A percentile compares a stretch with the other conserved stretches of the same genome.
Conservation (phyloP, 2,113 vertebrate species). For the Motacilla alba region DNA sequence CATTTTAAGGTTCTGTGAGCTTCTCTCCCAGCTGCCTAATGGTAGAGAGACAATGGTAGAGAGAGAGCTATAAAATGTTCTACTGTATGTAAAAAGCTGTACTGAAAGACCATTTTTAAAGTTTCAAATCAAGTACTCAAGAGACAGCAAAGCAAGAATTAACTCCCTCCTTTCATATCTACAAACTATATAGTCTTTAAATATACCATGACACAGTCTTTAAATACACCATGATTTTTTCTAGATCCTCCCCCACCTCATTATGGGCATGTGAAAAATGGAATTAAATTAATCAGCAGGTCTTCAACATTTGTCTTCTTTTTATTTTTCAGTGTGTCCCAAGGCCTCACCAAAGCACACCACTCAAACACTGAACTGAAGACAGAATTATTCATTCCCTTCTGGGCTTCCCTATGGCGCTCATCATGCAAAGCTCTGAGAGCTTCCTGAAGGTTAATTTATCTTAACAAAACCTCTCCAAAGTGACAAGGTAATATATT, state of each 20-base stretch:
- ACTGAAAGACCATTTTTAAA: not conserved
- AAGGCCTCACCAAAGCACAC: not conserved
- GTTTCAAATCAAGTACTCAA: not conserved
- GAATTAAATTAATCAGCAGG: not conserved
- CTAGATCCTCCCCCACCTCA: not conserved
- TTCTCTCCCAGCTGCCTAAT: not conserved
- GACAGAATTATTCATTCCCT: conserved; percentile 7
- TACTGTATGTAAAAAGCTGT: not conserved
- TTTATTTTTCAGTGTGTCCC: not conserved
- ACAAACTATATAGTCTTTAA: not conserved
- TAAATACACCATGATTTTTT: not conserved
- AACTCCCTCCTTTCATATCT: not conserved
- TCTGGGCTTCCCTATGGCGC: not conserved
- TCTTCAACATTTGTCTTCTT: not conserved
- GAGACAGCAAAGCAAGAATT: not conserved
- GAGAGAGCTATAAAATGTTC: not conserved
- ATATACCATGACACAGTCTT: not conserved
- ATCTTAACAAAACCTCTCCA: not conserved
- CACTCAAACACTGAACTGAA: not conserved
- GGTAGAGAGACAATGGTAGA: not conserved
- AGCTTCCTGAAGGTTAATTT: conserved; percentile 7
- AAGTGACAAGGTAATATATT: not conserved
- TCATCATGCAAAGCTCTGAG: not conserved
- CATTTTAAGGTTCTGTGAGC: conserved; percentile 1
- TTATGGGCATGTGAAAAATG: not conserved